Base-by-base conservation (phyloP, 2,888 invertebrate species). In the Bruchidius siliquastri region DNA sequence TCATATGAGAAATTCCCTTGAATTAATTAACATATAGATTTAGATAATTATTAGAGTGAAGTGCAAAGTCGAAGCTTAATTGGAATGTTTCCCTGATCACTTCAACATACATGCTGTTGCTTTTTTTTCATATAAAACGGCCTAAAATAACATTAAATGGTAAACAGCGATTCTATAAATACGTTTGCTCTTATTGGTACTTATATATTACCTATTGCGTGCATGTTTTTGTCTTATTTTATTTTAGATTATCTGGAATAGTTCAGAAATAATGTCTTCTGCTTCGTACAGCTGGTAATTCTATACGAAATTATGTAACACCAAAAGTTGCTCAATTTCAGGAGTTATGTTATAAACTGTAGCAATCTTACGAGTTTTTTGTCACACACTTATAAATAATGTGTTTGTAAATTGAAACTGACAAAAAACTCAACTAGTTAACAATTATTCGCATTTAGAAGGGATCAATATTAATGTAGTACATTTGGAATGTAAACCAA, bases 401-500 rank as follows among this genome's bases (percentile, higher is more conserved):
- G 68, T 2, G 21, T 67, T 67, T n/a, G 21, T 21, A 21, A 68
- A 10, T 18, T 20, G 22, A 8, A 68, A 8, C 6, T 68, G 21
- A 21, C 21, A 10, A 68, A 22, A 68, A 68, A 68, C 6, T 68
- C 21, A 13, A 22, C 20, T 68, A 68, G 21, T 21, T 21, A 21
- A 18, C 3, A 6, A 68, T 68, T 78, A 76, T 79, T 75, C 78
- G 78, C 78, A 80, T 80, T 79, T 80, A 80, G 81, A 81, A 79
- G 82, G 82, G 82, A 82, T 80, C 82, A 82, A 82, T 80, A 79
- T 80, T 80, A 78, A 76, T 77, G 72, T 79, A 78, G 76, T 72
- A 74, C 49, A 72, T 77, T 74, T 77, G 77, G 71, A 77, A 72
- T 79, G 76, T 77, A 76, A 76, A 74, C 76, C 75, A 76, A 76